These are phyloP conservation scores for Phyllotis vaccarum DNA, from an alignment of 2,797 vertebrate species.

Conservation along the genomic window DNA sequence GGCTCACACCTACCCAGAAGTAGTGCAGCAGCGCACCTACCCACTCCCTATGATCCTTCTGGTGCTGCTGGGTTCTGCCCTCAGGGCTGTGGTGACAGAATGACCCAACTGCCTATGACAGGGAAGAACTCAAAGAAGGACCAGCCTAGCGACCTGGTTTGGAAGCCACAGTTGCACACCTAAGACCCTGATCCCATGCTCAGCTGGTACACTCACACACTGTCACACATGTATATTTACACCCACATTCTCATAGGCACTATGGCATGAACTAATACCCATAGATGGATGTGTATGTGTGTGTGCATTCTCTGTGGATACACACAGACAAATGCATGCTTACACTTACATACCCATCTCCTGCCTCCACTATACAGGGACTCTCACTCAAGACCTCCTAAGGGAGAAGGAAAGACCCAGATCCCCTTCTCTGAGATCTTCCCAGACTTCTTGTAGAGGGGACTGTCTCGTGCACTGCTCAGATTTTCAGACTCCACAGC, in stretches of 20 bases:
- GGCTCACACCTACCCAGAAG: background rate
- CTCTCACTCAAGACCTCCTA: background rate
- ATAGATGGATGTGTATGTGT: background rate
- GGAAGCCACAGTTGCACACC: background rate
- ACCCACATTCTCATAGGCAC: background rate
- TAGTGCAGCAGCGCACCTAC: rapidly evolving
- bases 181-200: background rate
- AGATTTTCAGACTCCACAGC: background rate
- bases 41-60: background rate
- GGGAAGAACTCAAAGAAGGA: too few relatives aligned
- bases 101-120: rapidly evolving
- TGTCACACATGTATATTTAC: background rate
- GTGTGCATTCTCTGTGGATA: too few relatives aligned
- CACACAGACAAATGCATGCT: background rate
- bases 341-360: background rate
- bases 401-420: too few relatives aligned
- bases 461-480: rapidly evolving
- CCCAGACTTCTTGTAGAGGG: background rate
- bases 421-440: background rate
- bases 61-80: background rate
- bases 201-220: rapidly evolving
- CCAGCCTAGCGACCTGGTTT: background rate
- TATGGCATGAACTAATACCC: background rate
- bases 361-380: background rate
- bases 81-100: background rate